Percentiles rank a stretch among this genome's conserved stretches.
These are phyloP conservation scores for Pangasianodon hypophthalmus DNA, from an alignment of 2,113 vertebrate species.

Conservation along the genomic window DNA sequence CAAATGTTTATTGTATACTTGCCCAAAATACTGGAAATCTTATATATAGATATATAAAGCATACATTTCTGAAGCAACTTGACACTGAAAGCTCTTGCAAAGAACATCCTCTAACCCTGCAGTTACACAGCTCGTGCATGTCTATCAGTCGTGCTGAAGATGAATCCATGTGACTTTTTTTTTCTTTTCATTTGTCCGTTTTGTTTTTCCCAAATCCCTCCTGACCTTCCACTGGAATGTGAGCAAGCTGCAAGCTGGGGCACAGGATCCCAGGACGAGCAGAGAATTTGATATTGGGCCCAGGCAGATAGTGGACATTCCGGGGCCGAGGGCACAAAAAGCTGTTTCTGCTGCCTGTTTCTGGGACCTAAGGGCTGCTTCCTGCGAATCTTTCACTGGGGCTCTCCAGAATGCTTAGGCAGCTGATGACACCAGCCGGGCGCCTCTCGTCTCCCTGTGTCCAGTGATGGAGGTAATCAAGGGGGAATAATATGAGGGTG, in stretches of 20 bases:
- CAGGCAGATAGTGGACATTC: constrained; percentile 80
- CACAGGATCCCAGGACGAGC: constrained; percentile 51
- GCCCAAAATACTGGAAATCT: neutral
- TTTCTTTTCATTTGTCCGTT: constrained; percentile 51
- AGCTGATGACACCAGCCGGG: constrained; percentile 74
- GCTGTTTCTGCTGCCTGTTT: constrained; percentile 78
- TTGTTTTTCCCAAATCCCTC: constrained; percentile 64
- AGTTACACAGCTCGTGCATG: neutral
- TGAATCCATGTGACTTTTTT: neutral
- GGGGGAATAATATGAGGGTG: neutral
- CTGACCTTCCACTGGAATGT: constrained; percentile 76
- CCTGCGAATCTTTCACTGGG: constrained; percentile 82
- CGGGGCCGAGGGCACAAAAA: constrained; percentile 75
- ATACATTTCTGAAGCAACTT: neutral
- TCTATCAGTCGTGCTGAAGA: neutral
- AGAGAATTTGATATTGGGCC: constrained; percentile 80
- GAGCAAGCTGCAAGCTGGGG: constrained; percentile 66
- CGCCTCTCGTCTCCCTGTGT: constrained; percentile 67
- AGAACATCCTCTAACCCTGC: neutral
- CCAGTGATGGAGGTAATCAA: constrained; percentile 39
- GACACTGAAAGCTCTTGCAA: neutral
- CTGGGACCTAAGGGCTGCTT: constrained; percentile 75
- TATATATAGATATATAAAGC: neutral
- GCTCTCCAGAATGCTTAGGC: constrained; percentile 74
- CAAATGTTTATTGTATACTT: neutral